These are phyloP conservation scores for Chironomus tentans DNA, from an alignment of 2,888 invertebrate genomes.

Conservation along the genomic window DNA sequence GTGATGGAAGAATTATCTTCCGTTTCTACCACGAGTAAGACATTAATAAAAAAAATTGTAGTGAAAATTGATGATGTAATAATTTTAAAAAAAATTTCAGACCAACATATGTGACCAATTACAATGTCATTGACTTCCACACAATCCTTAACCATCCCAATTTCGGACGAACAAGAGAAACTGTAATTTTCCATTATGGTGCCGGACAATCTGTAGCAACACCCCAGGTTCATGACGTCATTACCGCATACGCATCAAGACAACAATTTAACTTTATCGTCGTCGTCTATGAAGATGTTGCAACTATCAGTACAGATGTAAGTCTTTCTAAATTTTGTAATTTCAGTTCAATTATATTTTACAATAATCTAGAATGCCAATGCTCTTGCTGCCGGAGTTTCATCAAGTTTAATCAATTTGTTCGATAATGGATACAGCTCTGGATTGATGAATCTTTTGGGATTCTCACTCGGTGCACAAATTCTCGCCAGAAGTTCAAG, in stretches of 20 bases:
- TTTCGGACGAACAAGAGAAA: neutral
- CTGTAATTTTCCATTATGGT: slow-evolving; percentile 10
- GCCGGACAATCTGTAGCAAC: neutral
- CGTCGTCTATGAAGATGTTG: neutral
- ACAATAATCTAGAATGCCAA: neutral
- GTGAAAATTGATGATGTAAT: too few relatives aligned
- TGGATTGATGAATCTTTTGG: neutral
- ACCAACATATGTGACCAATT: neutral
- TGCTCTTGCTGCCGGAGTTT: neutral
- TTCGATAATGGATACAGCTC: neutral
- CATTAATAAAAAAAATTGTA: too few relatives aligned
- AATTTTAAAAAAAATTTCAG: neutral
- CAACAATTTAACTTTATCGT: neutral
- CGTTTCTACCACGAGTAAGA: too few relatives aligned
- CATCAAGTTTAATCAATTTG: neutral
- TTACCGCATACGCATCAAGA: neutral
- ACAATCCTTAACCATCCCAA: neutral
- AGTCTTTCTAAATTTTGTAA: neutral
- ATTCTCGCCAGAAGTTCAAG: neutral
- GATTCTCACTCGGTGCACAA: slow-evolving; percentile 16
- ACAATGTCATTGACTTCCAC: neutral
- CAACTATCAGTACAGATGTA: neutral
- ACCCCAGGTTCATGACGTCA: neutral
- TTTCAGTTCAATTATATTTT: neutral
- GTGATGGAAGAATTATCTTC: too few relatives aligned